Evolutionary conservation across 2,888 invertebrate species (phyloP), one percentile per base, ranked within the genome.

Genomic region (Gnatocerus cornutus): DNA sequence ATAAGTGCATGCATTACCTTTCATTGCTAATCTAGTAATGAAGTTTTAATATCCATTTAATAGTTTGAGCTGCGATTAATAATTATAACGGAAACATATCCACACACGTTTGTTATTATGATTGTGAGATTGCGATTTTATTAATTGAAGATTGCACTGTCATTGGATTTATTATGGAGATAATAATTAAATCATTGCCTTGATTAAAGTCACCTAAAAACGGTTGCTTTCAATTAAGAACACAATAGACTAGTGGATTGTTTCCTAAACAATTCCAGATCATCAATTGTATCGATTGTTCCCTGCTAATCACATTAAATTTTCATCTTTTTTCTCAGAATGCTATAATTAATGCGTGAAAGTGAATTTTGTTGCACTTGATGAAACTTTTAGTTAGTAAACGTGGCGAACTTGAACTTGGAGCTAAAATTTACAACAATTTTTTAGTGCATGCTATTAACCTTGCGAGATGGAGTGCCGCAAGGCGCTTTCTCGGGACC

Each of bases 21-120:
- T 67, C 59, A 71, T 64, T 71, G 59, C 45, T 58, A 63, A 39
- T 63, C 16, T 48, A 62, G 70, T 70, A 68, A 68, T 63, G 71
- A 71, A 68, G 52, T 71, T 63, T 68, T 71, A 71, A 71, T 64
- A 64, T 58, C 50, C 71, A 68, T 68, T 63, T 71, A 71, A 71
- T 70, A 45, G 41, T 67, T 45, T 61, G 43, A 53, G 12, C 56
- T 53, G 48, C 67, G 43, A 68, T 65, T 65, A 65, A n/a, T n/a
- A n/a, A 65, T 65, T 65, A 65, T 65, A 65, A 65, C 65, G 65
- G 65, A 56, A 65, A 55, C 56, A 48, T 55, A 56, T 56, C 65
- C 16, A 45, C 37, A 33, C 29, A 33, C 29, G 52, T 27, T 39
- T 16, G 52, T 64, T 55, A 64, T 61, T 39, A 61, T 63, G 63